phyloP scores from a whole-genome alignment of 2,888 invertebrate species.

The Gastrophysa polygoni region DNA sequence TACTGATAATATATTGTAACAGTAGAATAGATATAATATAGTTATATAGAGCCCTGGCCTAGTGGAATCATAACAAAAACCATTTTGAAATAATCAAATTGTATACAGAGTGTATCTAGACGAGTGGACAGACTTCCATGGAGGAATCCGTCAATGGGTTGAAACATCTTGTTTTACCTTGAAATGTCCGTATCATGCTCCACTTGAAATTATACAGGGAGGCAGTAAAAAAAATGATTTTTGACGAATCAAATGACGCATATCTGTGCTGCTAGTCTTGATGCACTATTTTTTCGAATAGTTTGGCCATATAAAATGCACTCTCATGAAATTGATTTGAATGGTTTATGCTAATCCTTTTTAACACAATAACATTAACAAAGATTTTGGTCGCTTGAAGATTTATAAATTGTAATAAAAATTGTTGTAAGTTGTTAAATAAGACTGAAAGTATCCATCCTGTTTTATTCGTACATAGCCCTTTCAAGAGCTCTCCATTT shows the following conservation, averaged over 20 bases:
- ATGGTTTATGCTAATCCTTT: constrained; percentile 43
- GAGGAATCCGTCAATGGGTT: too few relatives aligned
- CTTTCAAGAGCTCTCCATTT: background rate
- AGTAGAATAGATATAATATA: constrained; percentile 35
- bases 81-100: constrained; percentile 45
- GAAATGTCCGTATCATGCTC: too few relatives aligned
- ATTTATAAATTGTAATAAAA: constrained; percentile 46
- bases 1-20: constrained; percentile 53
- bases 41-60: constrained; percentile 32
- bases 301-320: constrained; percentile 43
- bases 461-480: constrained; percentile 20
- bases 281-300: too few relatives aligned
- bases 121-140: too few relatives aligned
- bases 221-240: too few relatives aligned
- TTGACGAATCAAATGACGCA: too few relatives aligned
- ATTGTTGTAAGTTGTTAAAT: constrained; percentile 51
- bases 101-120: too few relatives aligned
- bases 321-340: constrained; percentile 39
- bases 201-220: too few relatives aligned
- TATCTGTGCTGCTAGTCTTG: too few relatives aligned
- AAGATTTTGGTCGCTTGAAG: constrained; percentile 42
- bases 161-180: too few relatives aligned
- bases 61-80: constrained; percentile 40
- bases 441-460: constrained; percentile 46
- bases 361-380: constrained; percentile 39